phyloP scores from a whole-genome alignment of 2,797 vertebrate genomes.

The Gymnothorax reevesii region DNA sequence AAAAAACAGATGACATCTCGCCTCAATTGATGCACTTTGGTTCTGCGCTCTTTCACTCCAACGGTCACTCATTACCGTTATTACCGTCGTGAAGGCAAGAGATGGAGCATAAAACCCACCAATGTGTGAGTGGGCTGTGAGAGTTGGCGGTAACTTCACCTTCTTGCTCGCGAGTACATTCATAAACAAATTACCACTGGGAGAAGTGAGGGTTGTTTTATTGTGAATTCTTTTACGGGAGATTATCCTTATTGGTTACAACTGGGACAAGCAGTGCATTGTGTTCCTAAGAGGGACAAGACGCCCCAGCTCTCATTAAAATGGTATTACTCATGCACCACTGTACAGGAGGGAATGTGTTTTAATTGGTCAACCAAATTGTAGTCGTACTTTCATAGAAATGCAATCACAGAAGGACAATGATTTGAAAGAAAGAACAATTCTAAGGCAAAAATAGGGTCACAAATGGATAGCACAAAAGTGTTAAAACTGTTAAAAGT shows the following conservation, averaged over 20 bases:
- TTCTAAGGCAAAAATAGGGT: neutral
- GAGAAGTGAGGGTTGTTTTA: conserved; percentile 9
- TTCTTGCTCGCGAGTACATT: conserved; percentile 15
- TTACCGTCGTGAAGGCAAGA: conserved; percentile 8
- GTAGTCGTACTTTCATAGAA: neutral
- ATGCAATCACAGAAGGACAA: conserved; percentile 14
- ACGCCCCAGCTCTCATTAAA: conserved; percentile 44
- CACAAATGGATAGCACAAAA: neutral
- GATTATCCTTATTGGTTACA: conserved; percentile 32
- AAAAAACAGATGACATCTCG: conserved; percentile 14
- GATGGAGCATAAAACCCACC: conserved; percentile 23
- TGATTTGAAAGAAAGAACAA: neutral
- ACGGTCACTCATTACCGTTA: conserved; percentile 24
- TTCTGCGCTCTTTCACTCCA: conserved; percentile 5
- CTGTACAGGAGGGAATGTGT: conserved; percentile 5
- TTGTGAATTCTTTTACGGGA: conserved; percentile 15
- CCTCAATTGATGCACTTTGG: conserved; percentile 17
- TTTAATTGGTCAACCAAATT: conserved; percentile 26
- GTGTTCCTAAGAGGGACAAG: conserved; percentile 35
- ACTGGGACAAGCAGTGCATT: conserved; percentile 42
- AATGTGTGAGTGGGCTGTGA: neutral
- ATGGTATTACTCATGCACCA: conserved; percentile 40
- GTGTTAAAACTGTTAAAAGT: neutral
- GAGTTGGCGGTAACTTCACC: conserved; percentile 10
- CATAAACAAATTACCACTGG: neutral